phyloP scores from a whole-genome alignment of 2,797 vertebrate species.

The Crocidura indochinensis region DNA sequence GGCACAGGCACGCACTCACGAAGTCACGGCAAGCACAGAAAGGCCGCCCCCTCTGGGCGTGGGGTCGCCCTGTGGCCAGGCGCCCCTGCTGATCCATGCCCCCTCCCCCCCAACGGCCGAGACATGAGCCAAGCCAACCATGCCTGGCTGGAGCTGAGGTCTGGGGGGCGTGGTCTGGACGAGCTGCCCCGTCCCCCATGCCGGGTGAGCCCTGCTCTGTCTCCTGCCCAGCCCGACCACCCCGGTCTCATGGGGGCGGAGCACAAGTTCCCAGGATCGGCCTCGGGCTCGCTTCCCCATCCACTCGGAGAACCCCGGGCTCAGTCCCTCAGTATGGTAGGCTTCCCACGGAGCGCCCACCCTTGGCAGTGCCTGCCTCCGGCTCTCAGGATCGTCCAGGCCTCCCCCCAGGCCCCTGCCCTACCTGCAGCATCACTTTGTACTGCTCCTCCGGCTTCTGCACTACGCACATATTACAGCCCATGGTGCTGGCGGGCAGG shows the following conservation, averaged over 20 bases:
- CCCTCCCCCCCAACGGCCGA: neutral
- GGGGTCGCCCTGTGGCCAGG: neutral
- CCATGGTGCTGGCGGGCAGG: conserved; percentile 90
- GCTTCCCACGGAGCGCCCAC: conserved; percentile 55
- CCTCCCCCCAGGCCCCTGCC: conserved; percentile 65
- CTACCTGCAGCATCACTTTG: conserved; percentile 97
- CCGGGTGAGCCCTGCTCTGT: neutral
- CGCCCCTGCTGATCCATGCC: neutral
- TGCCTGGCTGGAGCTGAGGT: no score
- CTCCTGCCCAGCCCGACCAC: neutral
- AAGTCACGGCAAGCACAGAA: conserved; percentile 78
- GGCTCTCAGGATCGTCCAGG: neutral
- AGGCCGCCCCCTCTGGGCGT: conserved; percentile 7
- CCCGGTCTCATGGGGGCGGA: neutral
- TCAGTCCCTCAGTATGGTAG: neutral
- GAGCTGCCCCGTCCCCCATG: fast-evolving
- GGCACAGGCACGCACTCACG: conserved; percentile 83
- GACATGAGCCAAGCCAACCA: no score
- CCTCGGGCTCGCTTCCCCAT: neutral
- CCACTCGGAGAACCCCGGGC: neutral
- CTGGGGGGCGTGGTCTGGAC: neutral
- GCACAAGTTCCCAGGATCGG: conserved; percentile 67
- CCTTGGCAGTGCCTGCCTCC: conserved; percentile 7
- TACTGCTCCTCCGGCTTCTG: conserved; percentile 96
- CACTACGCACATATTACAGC: conserved; percentile 96